Evolutionary conservation across 2,797 vertebrate species (phyloP), one percentile per base, ranked within the genome.

Genomic region (Falco berigora): DNA sequence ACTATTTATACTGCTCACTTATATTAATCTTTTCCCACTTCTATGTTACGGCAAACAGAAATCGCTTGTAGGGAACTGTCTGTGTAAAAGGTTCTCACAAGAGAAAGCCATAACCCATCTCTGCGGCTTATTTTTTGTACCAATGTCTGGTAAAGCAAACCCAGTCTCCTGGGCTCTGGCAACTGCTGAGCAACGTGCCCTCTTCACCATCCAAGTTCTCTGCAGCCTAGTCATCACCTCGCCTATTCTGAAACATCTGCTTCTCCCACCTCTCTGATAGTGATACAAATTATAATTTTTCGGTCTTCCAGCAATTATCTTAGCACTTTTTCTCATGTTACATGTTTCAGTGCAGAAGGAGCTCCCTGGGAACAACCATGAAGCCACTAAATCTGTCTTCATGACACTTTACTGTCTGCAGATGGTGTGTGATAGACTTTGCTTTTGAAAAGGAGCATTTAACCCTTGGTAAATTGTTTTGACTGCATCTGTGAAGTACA

Each of bases 311-410:
- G 63, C 67, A 94, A 93, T 88, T 90, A 86, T 91, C 83, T 84
- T 63, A 71, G 66, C 52, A 44, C 18, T 90, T 95, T 94, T 94
- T 84, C 94, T 95, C 88, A 79, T 82, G 88, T 94, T 95, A 95
- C 76, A 42, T n/a, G n/a, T 92, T 93, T 77, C 83, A 79, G 73
- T 61, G 83, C 71, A 95, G 94, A 85, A 90, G 88, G 77, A 96
- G 66, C 74, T 96, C 86, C 90, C 88, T 94, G 95, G 73, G 85
- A 96, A 86, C 87, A 75, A 8, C 87, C 74, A 84, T 69, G 10
- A 24, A 87, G 74, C 59, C 74, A 91, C 74, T 95, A 95, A 92
- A 96, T 96, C 84, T 93, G 79, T 95, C 91, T 88, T 92, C 74
- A 59, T 94, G 94, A 87, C 85, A 56, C 83, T 94, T 95, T 62